Percentiles rank a stretch among this genome's conserved stretches.
These are phyloP conservation scores for Chaetura pelagica DNA, from an alignment of 2,113 vertebrate species.

Conservation along the genomic window DNA sequence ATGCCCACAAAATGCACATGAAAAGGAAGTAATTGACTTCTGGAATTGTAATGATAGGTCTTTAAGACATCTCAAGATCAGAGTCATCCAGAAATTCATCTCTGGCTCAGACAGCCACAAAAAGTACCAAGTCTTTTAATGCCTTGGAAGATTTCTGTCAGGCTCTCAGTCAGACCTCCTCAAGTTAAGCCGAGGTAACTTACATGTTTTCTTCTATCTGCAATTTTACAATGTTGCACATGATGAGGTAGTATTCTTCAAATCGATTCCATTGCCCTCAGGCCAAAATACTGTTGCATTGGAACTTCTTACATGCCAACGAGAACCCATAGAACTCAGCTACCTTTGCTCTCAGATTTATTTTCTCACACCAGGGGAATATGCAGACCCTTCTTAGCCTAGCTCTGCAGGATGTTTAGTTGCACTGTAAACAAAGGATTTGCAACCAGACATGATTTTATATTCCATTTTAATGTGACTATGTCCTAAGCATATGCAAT, in stretches of 20 bases:
- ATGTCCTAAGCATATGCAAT: neutral
- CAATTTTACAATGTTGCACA: neutral
- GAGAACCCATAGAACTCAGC: neutral
- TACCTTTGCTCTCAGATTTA: neutral
- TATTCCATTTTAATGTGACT: neutral
- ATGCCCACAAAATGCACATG: neutral
- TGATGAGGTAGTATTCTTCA: neutral
- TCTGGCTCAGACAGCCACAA: neutral
- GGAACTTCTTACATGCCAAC: neutral
- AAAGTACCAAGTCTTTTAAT: neutral
- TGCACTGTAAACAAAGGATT: slow-evolving; percentile 4
- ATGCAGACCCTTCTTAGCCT: neutral
- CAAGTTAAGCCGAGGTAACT: neutral
- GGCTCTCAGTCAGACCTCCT: neutral
- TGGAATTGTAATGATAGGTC: neutral
- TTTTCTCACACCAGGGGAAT: neutral
- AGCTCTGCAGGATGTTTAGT: neutral
- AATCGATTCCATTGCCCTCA: neutral
- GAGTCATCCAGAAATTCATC: neutral
- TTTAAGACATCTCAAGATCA: neutral
- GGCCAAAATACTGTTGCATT: neutral
- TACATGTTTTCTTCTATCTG: neutral
- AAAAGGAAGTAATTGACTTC: neutral
- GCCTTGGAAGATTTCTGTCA: neutral
- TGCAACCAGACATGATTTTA: neutral